Base-by-base conservation (phyloP, 2,888 invertebrate genomes). In the Sisyra terminalis region DNA sequence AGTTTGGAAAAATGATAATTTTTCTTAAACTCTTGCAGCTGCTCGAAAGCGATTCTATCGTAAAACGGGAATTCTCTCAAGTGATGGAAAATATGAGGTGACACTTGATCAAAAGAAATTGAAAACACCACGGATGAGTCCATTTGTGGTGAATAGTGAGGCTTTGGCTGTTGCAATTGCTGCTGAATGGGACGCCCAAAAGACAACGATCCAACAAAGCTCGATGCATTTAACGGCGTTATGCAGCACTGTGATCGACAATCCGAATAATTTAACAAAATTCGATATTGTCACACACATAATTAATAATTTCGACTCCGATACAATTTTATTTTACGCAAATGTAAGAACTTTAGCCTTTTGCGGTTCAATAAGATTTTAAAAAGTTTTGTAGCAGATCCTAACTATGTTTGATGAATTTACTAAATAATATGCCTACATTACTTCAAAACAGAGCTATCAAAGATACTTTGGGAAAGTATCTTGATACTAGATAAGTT, bases 211-310 rank as follows among this genome's bases (percentile, higher is more conserved):
- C 48, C 63, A 79, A 46, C 78, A 74, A 52, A 77, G 81, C 39
- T 71, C 72, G 31, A 96, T 96, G 94, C 92, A 94, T 64, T 64
- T 96, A 78, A 94, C 89, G 9, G 79, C 87, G 1, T 63, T 98
- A 29, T 85, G 88, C 54, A 93, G 88, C 55, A 93, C 92, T 15
- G 79, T 82, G 18, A 63, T 90, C 46, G 98, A 98, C 58, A 97
- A 97, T 68, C 96, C 96, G 5, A 80, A 83, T 50, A 77, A 79
- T 51, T 67, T 81, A 46, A 78, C 73, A 3, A 77, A 79, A 57
- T 69, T 75, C 50, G 82, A 85, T 55, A 73, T 92, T 54, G 77
- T 80, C 1, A 75, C 75, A 54, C 78, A 83, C 54, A 70, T 93
- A 48, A 59, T 89, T 2, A 85, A 86, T 51, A 89, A 75, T 58